Base-by-base conservation (phyloP, 2,888 invertebrate genomes). In the Formica aserva region DNA sequence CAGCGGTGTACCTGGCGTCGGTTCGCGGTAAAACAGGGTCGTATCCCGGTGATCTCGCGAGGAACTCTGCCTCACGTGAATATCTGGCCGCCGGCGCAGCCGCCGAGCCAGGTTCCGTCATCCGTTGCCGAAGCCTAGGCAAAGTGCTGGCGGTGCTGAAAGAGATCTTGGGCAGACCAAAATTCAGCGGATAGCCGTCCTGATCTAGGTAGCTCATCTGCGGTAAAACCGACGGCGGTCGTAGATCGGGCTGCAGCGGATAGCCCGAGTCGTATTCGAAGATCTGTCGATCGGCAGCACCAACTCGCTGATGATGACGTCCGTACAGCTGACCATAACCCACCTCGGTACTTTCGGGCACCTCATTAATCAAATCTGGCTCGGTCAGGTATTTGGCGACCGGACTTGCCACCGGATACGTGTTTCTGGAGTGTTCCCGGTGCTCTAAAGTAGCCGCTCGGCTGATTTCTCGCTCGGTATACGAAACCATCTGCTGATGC, bases 111-210 rank as follows among this genome's bases (percentile, higher is more conserved):
- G 95, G 94, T 82, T 94, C 92, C 29, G 92, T 84, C 89, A 95
- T 93, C 87, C 96, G 96, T 67, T 95, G 95, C 26, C 96, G 95
- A 81, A 97, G 95, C 92, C 97, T 97, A 4, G 98, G 98, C 89
- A 98, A 94, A 9, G 98, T 98, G 92, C 97, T 96, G 93, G 98
- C 98, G 94, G 96, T 97, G 89, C 95, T 95, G 90, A 92, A 92
- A n/a, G 92, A 91, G 84, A 97, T 95, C 92, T 97, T 97, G 1
- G 97, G 97, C 65, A 97, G 95, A 29, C 97, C 97, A 91, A 97
- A 97, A 94, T 97, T 97, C 84, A 97, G 96, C 9, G 98, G 98
- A 92, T 97, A 97, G n/a, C 97, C 97, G 87, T 98, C 98, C 88
- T 96, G 96, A 89, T 97, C 97, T 89, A 97, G 95, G 93, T 97